Conservation (phyloP, 2,888 invertebrate genomes). For the Sesia apiformis region DNA sequence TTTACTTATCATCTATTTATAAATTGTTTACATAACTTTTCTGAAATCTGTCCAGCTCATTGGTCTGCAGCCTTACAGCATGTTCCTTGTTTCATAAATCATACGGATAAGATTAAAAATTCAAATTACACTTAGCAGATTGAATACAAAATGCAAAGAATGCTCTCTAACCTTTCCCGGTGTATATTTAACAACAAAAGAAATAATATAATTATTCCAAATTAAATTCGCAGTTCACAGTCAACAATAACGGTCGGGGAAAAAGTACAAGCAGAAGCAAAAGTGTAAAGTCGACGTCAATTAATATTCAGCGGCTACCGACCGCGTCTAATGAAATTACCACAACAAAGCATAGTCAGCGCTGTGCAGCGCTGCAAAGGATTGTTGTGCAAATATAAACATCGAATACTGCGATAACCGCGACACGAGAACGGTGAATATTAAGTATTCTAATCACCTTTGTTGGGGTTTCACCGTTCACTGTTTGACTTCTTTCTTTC, state of each 20-base stretch:
- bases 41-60: too few species aligned
- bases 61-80: too few species aligned
- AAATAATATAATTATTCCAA: too few species aligned
- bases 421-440: slow-evolving; percentile 16
- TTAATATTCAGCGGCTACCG: slow-evolving; percentile 58
- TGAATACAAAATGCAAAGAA: too few species aligned
- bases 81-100: too few species aligned
- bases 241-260: background rate
- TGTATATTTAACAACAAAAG: too few species aligned
- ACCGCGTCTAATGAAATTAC: slow-evolving; percentile 62
- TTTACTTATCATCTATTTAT: too few species aligned
- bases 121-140: too few species aligned
- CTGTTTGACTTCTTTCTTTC: background rate
- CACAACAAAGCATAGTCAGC: slow-evolving; percentile 57
- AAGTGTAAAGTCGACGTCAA: slow-evolving; percentile 20
- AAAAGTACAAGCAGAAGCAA: slow-evolving; percentile 1
- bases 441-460: slow-evolving; percentile 17
- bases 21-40: too few species aligned
- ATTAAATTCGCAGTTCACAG: background rate
- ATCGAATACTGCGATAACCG: slow-evolving; percentile 55
- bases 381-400: slow-evolving; percentile 65
- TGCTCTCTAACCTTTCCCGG: too few species aligned
- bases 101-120: too few species aligned
- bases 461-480: background rate
- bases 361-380: slow-evolving; percentile 21